A percentile compares a stretch with the other conserved stretches of the same genome.
These are phyloP conservation scores for Cephus pulcher DNA, from an alignment of 2,888 invertebrate genomes.

Conservation along the genomic window DNA sequence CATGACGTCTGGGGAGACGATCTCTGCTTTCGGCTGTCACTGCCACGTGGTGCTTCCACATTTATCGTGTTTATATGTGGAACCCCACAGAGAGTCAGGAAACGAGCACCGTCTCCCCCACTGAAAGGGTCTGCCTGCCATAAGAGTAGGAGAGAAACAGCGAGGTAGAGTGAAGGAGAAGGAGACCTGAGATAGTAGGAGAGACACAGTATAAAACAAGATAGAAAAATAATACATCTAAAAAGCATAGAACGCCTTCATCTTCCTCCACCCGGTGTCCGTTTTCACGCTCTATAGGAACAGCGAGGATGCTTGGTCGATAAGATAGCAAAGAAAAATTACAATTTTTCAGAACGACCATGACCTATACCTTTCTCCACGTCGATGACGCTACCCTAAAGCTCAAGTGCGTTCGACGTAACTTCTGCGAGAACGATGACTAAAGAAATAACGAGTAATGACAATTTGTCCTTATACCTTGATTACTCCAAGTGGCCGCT, in stretches of 20 bases:
- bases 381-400: not conserved
- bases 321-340: not conserved
- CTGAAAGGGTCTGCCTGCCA: not conserved
- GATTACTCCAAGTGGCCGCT: not conserved
- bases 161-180: not conserved
- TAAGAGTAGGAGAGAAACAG: not conserved
- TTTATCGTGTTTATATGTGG: conserved; percentile 27
- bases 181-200: not conserved
- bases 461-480: not conserved
- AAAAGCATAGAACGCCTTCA: not conserved
- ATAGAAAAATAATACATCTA: not conserved
- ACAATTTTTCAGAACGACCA: not conserved
- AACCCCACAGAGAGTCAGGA: conserved; percentile 20
- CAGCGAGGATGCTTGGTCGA: not conserved
- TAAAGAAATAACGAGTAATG: not conserved
- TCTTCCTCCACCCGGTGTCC: not conserved
- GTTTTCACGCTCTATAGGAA: not conserved
- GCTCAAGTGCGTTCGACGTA: not conserved
- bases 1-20: conserved; percentile 40
- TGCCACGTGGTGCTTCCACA: conserved; percentile 26
- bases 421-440: not conserved
- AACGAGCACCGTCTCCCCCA: not conserved
- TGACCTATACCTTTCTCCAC: not conserved
- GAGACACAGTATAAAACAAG: not conserved
- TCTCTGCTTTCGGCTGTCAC: conserved; percentile 17